Evolutionary conservation across 2,113 vertebrate species (phyloP).

Genomic region (Ginglymostoma cirratum): DNA sequence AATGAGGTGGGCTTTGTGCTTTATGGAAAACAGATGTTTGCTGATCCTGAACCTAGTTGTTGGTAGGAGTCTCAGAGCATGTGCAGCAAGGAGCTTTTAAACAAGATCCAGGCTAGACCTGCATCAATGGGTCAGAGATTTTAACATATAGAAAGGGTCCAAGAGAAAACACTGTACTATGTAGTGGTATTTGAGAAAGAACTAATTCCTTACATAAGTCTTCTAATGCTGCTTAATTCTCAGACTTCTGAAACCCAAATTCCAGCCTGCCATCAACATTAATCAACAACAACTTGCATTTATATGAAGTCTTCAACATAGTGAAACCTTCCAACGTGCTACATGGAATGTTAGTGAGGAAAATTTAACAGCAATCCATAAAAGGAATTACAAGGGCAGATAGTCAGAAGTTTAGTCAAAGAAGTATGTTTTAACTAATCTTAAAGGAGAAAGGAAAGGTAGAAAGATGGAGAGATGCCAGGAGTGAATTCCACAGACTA

Average conservation of each 20-base stretch:
- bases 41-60: background rate
- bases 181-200: background rate
- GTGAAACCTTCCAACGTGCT: background rate
- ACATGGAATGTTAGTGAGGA: background rate
- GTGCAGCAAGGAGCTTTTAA: background rate
- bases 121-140: background rate
- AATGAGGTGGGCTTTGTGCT: background rate
- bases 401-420: background rate
- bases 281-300: background rate
- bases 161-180: background rate
- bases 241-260: background rate
- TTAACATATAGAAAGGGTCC: background rate
- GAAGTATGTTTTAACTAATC: background rate
- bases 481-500: background rate
- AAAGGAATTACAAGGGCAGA: background rate
- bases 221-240: background rate
- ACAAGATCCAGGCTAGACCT: background rate
- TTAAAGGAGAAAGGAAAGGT: background rate
- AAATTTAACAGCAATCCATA: background rate
- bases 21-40: background rate
- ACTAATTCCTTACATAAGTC: background rate
- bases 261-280: background rate
- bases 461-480: background rate
- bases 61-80: background rate
- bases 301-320: background rate